These are phyloP conservation scores for Etheostoma perlongum DNA, from an alignment of 2,797 vertebrate species.

Conservation along the genomic window DNA sequence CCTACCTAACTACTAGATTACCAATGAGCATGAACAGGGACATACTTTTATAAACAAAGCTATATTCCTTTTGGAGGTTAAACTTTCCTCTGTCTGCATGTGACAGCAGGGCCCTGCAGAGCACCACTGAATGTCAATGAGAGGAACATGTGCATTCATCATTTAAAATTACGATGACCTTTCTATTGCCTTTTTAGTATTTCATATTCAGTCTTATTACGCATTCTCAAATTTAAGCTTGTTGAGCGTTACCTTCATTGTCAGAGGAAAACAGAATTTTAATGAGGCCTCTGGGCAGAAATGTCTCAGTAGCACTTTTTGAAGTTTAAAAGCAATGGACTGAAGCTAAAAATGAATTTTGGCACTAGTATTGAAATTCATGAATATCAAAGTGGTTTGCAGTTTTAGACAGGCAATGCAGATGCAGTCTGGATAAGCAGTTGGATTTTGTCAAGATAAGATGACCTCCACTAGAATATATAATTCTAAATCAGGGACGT, in stretches of 20 bases:
- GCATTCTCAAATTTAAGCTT: slow-evolving; percentile 4
- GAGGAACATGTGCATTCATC: not conserved
- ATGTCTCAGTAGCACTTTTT: slow-evolving; percentile 62
- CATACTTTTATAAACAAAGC: too few relatives aligned
- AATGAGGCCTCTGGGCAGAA: slow-evolving; percentile 58
- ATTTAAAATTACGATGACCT: not conserved
- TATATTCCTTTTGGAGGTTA: too few relatives aligned
- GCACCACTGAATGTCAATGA: slow-evolving; percentile 42
- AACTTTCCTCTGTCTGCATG: not conserved
- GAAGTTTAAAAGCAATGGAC: slow-evolving; percentile 59
- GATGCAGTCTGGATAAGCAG: slow-evolving; percentile 31
- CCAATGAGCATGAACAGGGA: too few relatives aligned
- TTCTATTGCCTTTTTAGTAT: slow-evolving; percentile 18
- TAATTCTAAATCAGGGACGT: slow-evolving; percentile 9
- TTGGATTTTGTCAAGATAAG: slow-evolving; percentile 21
- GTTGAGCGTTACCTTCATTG: slow-evolving; percentile 36
- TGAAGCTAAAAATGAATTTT: slow-evolving; percentile 57
- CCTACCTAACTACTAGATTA: too few relatives aligned
- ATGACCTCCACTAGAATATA: slow-evolving; percentile 24
- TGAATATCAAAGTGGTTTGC: slow-evolving; percentile 58
- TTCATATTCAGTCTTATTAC: not conserved
- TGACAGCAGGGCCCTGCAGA: slow-evolving; percentile 12
- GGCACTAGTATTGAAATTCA: slow-evolving; percentile 53
- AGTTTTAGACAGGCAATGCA: slow-evolving; percentile 18
- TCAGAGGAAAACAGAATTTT: slow-evolving; percentile 55